These are phyloP conservation scores for Monopis laevigella DNA, from an alignment of 2,888 invertebrate species.

Conservation along the genomic window DNA sequence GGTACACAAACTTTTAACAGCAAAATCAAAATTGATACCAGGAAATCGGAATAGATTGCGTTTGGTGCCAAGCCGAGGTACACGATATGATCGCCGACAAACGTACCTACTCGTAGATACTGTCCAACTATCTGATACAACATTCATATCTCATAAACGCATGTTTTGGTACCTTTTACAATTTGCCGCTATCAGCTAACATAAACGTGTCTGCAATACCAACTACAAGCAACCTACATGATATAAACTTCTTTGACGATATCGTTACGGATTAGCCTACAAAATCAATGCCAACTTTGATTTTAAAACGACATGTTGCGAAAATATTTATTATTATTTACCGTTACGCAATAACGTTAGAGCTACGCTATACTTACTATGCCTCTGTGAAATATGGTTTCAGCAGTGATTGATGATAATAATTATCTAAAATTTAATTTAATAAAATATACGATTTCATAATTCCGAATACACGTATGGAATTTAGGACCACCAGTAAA, in stretches of 20 bases:
- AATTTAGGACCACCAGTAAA: too few relatives aligned
- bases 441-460: too few relatives aligned
- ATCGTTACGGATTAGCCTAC: not conserved
- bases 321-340: too few relatives aligned
- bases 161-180: slow-evolving; percentile 53
- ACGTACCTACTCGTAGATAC: slow-evolving; percentile 28
- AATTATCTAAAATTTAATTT: too few relatives aligned
- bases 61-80: slow-evolving; percentile 25
- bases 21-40: slow-evolving; percentile 7
- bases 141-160: slow-evolving; percentile 58
- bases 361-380: too few relatives aligned
- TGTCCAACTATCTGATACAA: slow-evolving; percentile 49
- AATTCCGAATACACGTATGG: too few relatives aligned
- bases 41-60: slow-evolving; percentile 19
- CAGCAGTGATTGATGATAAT: too few relatives aligned
- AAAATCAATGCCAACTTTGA: slow-evolving; percentile 4
- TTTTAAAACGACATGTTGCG: too few relatives aligned
- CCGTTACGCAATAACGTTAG: too few relatives aligned
- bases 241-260: slow-evolving; percentile 6
- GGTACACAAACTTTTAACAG: slow-evolving; percentile 9
- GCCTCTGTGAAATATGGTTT: too few relatives aligned
- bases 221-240: slow-evolving; percentile 11
- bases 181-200: slow-evolving; percentile 56
- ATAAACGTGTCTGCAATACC: slow-evolving; percentile 19
- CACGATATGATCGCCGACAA: slow-evolving; percentile 30